Evolutionary conservation across 2,888 invertebrate genomes (phyloP).

Genomic region (Synergus umbraculus): DNA sequence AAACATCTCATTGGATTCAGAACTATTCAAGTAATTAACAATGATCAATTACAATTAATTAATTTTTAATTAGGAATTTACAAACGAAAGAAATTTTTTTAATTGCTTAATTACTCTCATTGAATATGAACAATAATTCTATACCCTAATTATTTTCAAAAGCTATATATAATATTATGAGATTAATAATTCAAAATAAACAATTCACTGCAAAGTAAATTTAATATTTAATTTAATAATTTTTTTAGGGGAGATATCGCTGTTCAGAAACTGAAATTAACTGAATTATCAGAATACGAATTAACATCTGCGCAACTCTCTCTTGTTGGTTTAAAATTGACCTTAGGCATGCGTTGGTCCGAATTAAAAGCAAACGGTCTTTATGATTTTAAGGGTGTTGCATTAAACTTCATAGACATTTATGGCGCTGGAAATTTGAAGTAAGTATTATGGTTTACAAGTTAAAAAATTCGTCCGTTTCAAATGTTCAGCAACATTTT

Average conservation of each 20-base stretch:
- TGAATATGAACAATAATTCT: not conserved
- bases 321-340: slow-evolving; percentile 43
- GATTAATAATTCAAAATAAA: not conserved
- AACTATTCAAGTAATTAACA: slow-evolving; percentile 47
- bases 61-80: not conserved
- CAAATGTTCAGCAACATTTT: too few relatives aligned
- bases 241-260: slow-evolving; percentile 32
- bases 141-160: too few relatives aligned
- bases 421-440: slow-evolving; percentile 50
- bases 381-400: slow-evolving; percentile 42
- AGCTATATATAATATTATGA: too few relatives aligned
- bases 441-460: slow-evolving; percentile 44
- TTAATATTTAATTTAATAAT: not conserved
- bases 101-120: not conserved
- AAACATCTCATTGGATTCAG: slow-evolving; percentile 41
- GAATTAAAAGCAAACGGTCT: slow-evolving; percentile 37
- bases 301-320: slow-evolving; percentile 49
- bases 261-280: slow-evolving; percentile 31
- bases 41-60: not conserved
- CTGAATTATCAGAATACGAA: slow-evolving; percentile 47
- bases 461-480: not conserved
- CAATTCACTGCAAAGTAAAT: not conserved
- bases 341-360: slow-evolving; percentile 45
- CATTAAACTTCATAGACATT: slow-evolving; percentile 41
- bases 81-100: too few relatives aligned